A percentile compares a stretch with the other conserved stretches of the same genome.
Evolutionary conservation across 2,113 vertebrate genomes (phyloP).

Genomic region (Istiophorus platypterus): DNA sequence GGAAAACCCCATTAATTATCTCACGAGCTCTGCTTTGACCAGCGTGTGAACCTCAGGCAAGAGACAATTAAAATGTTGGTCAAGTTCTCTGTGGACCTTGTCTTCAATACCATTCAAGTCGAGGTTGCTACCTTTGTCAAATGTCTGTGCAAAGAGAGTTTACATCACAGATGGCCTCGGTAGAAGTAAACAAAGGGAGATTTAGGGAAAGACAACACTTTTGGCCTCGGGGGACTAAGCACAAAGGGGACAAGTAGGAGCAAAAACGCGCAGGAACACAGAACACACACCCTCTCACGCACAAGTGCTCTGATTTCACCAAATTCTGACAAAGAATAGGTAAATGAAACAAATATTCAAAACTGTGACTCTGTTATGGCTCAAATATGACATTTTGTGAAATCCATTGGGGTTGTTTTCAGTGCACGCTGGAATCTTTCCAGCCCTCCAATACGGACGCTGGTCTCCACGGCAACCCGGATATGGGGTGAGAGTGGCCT

Average conservation of each 20-base stretch:
- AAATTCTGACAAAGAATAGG: neutral
- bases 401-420: conserved; percentile 34
- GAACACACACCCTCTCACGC: conserved; percentile 2
- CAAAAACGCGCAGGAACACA: conserved; percentile 6
- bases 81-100: neutral
- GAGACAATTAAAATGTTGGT: conserved; percentile 18
- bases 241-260: conserved; percentile 45
- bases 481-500: conserved; percentile 71
- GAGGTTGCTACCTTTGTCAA: conserved; percentile 2
- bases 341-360: neutral
- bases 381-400: conserved; percentile 30
- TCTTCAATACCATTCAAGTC: conserved; percentile 8
- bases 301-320: neutral
- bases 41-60: conserved; percentile 34
- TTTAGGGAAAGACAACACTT: conserved; percentile 46
- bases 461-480: conserved; percentile 73
- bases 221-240: conserved; percentile 49
- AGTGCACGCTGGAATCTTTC: conserved; percentile 43
- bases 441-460: conserved; percentile 35
- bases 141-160: conserved; percentile 25
- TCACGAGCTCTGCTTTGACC: conserved; percentile 2
- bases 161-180: conserved; percentile 60
- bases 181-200: conserved; percentile 49
- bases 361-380: neutral
- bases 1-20: conserved; percentile 16